Evolutionary conservation across 1,140 invertebrate genomes (phyloP).

Genomic region (Phymorhynchus buccinoides): DNA sequence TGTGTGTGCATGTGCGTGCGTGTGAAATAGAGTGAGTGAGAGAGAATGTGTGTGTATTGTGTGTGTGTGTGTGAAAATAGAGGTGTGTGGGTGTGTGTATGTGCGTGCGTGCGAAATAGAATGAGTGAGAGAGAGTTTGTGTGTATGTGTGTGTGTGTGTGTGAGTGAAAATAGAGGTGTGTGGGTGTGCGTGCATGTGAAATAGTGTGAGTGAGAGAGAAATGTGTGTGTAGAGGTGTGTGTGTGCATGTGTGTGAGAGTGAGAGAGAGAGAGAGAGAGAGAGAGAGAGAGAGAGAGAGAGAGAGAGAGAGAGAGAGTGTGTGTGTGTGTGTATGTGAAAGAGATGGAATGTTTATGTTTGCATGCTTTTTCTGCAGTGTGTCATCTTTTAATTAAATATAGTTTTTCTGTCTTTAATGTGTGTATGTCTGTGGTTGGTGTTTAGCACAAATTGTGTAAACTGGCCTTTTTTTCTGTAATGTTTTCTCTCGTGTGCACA

Average conservation of each 20-base stretch:
- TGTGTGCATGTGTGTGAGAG: neutral
- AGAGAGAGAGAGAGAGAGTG: neutral
- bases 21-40: neutral
- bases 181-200: too few relatives aligned
- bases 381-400: too few relatives aligned
- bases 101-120: too few relatives aligned
- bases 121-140: neutral
- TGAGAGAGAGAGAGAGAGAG: neutral
- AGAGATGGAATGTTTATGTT: neutral
- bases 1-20: neutral
- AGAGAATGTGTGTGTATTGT: neutral
- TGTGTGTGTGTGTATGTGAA: constrained; percentile 1
- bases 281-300: too few relatives aligned
- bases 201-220: too few relatives aligned
- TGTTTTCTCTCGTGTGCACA: too few relatives aligned
- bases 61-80: neutral
- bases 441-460: too few relatives aligned
- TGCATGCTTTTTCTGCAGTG: too few relatives aligned
- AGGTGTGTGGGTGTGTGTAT: neutral
- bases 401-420: too few relatives aligned
- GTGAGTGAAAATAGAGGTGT: neutral
- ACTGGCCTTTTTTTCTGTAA: too few relatives aligned
- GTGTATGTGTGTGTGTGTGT: neutral
- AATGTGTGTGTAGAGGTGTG: neutral
- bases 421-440: too few relatives aligned